Base-by-base conservation (phyloP, 23 tunicate genomes). In the Trididemnum miniatum region DNA sequence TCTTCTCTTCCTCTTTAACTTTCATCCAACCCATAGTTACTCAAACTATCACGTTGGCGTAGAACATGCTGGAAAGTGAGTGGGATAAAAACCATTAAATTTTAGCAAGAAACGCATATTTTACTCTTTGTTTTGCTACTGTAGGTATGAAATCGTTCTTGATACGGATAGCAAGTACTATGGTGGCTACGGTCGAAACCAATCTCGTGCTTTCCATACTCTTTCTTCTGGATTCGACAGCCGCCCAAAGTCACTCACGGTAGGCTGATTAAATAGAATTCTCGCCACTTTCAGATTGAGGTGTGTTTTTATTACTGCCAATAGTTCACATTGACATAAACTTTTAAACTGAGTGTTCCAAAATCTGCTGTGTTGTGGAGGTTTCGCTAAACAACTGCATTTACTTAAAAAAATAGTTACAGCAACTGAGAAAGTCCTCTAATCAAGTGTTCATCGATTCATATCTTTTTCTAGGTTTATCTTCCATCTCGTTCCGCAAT, bases 141-240 rank as follows among this genome's bases (percentile, higher is more conserved):
- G n/a, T n/a, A 89, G 95, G 26, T 89, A 89, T 65, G 79, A 72
- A 38, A 89, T 89, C 33, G 62, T 83, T 60, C 87, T 89, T 28
- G 95, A 89, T 40, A 83, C 88, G 1, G 95, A 89, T 59, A 52
- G 49, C 65, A 71, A 84, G 71, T 72, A 72, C 24, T 89, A 71
- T 51, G 88, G 88, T 20, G 95, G 95, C 7, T 82, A 83, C 65
- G 80, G 85, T 23, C 64, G 95, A 78, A 71, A 66, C n/a, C 84
- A 84, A 29, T 72, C 87, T 20, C 50, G 77, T 35, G 65, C 35
- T 3, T 89, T 89, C 64, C 39, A 3, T 60, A 79, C 95, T 22
- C 15, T 23, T 22, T 33, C 77, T 24, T 33, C 39, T 23, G 63
- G 31, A n/a, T 89, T 79, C 39, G 88, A 89, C 52, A 79, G 71